These are phyloP conservation scores for Chrosomus eos DNA, from an alignment of 2,797 vertebrate genomes.

Conservation along the genomic window DNA sequence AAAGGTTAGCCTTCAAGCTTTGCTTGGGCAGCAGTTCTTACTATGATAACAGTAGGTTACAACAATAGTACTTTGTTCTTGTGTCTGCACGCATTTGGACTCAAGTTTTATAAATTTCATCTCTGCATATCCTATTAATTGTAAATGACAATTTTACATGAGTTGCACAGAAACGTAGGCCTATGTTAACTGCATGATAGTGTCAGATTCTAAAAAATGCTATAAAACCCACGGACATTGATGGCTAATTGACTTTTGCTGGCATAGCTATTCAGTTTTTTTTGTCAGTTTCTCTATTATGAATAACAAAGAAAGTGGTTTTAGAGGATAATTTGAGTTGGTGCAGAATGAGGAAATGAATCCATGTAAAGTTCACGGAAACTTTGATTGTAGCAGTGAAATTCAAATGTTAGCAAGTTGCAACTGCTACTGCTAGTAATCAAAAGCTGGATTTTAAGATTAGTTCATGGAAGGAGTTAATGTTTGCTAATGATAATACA, in stretches of 20 bases:
- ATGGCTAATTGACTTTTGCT: not conserved
- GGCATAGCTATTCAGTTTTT: not conserved
- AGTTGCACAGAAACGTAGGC: not conserved
- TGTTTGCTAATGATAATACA: not conserved
- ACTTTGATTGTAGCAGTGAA: not conserved
- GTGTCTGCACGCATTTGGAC: conserved; percentile 16
- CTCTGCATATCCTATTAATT: not conserved
- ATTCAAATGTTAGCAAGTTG: not conserved
- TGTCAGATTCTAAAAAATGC: not conserved
- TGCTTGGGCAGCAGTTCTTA: conserved; percentile 50
- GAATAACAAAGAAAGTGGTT: not conserved
- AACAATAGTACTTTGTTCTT: not conserved
- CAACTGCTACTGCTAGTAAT: not conserved
- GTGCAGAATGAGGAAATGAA: conserved; percentile 15
- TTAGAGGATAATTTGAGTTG: not conserved
- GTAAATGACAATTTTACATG: not conserved
- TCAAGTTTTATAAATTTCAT: not conserved
- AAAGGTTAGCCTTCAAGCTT: conserved; percentile 51
- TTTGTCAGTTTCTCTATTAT: not conserved
- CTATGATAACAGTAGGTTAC: not conserved
- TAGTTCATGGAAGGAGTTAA: not conserved
- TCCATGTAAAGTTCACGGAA: not conserved
- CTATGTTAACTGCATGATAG: not conserved
- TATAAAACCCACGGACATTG: not conserved
- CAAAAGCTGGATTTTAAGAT: not conserved